Conservation (phyloP, 2,113 vertebrate species). For the Erythrolamprus reginae region DNA sequence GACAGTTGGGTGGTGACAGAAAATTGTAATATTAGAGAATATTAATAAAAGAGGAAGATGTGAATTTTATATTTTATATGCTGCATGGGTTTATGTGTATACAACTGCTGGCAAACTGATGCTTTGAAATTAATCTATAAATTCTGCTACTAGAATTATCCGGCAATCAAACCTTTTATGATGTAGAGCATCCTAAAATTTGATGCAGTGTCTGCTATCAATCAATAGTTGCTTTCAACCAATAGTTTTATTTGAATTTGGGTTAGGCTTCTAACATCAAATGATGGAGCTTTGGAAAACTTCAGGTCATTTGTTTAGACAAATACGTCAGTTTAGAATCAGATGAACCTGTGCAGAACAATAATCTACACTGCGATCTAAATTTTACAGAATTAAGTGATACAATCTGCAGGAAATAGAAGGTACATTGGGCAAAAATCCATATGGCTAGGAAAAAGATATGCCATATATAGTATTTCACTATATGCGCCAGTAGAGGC, state of each 20-base stretch:
- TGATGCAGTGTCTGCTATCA: not conserved
- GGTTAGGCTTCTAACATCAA: not conserved
- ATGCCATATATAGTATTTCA: not conserved
- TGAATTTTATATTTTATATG: constrained; percentile 42
- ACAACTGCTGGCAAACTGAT: constrained; percentile 12
- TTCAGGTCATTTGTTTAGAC: not conserved
- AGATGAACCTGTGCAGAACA: not conserved
- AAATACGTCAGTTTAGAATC: not conserved
- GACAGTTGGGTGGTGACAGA: constrained; percentile 53
- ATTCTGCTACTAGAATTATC: not conserved
- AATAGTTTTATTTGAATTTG: not conserved
- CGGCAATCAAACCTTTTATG: not conserved
- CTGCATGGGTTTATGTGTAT: not conserved
- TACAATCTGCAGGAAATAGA: not conserved
- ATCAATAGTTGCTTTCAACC: not conserved
- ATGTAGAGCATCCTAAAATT: not conserved
- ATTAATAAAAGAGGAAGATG: constrained; percentile 25
- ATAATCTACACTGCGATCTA: not conserved
- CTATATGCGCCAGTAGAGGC: too few species aligned
- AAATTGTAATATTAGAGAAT: constrained; percentile 39
- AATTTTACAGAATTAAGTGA: not conserved
- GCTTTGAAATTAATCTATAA: not conserved
- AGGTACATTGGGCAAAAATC: not conserved
- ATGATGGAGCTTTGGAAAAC: not conserved
- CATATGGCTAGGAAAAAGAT: not conserved